Evolutionary conservation across 1,140 invertebrate species (phyloP), one percentile per base, ranked within the genome.

Genomic region (Telenomus remus): DNA sequence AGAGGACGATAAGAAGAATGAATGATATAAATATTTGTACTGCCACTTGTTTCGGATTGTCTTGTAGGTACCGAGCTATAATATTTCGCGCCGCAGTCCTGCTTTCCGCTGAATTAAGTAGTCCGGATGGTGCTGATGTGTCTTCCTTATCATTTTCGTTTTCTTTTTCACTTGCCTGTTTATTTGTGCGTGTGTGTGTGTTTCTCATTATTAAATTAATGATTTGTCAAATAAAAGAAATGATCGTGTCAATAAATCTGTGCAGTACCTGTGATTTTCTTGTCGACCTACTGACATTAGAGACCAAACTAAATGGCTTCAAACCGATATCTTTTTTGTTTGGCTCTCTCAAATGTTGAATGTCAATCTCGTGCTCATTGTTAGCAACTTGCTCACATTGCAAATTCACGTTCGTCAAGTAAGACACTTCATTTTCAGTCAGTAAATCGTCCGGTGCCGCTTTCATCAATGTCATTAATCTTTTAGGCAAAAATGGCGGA

Each of bases 401-500:
- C 7, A 75, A 9, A 14, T 68, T 57, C 0, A 51, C 42, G 8
- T 34, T 66, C 2, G 56, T 47, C 8, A 61, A 74, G 50, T 42
- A 68, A 33, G 50, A 48, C 9, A 53, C 64, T 9, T 75, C 56
- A 37, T n/a, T 50, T 35, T 47, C 10, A 7, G 7, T 48, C 0
- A 70, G 42, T 46, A 44, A 15, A 51, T 46, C 14, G 0, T 7
- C 10, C 2, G 12, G 53, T 8, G 63, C 47, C 37, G 34, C 54
- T 48, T 69, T 75, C 43, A 69, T 64, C 47, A 75, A 34, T 9
- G 59, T 75, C 59, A 64, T 69, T 0, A 69, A 69, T 49, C 60
- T 61, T 54, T 75, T 64, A 3, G 72, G 72, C n/a, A 69, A 15
- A 60, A 75, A 75, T 0, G 65, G 64, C 10, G 72, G 72, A 4